Evolutionary conservation across 2,797 vertebrate species (phyloP), one percentile per base, ranked within the genome.

Genomic region (Rousettus madagascariensis): DNA sequence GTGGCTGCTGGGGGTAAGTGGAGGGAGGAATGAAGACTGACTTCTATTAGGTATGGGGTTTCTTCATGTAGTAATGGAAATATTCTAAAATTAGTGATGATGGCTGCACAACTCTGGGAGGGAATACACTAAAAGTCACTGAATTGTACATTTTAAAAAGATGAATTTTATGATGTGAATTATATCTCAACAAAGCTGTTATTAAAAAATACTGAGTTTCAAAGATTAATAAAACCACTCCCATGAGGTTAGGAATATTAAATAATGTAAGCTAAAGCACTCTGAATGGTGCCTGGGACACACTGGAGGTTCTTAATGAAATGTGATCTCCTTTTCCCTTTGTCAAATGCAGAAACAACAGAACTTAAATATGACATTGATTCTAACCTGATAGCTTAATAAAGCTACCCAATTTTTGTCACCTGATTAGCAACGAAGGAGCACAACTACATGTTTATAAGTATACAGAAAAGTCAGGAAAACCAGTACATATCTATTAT

Each of bases 251-350:
- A 88, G 57, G 61, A 86, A 88, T 66, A 86, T 72, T 85, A 91
- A 82, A 53, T 94, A 24, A 96, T 83, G 15, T 57, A 95, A 90
- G 53, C 36, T 82, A 94, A 96, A 95, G 28, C 28, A 92, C 61
- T 66, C 16, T 71, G n/a, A 55, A 80, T 68, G 38, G 28, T 41
- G 61, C 79, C 28, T 51, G 33, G 66, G 51, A 88, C 5, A 93
- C 49, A 94, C 7, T 57, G 28, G 78, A 68, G 11, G n/a, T 63
- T 93, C 71, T 85, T 95, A 96, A 84, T 71, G 77, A 93, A 96
- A 84, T 33, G 17, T 41, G 55, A 66, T 22, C 57, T 90, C 53
- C 46, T 94, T 91, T 93, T 36, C n/a, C 57, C 43, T 89, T 68
- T 53, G 49, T 86, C 55, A 96, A 91, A 63, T 69, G 38, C 11